Evolutionary conservation across 1,140 invertebrate genomes (phyloP), one percentile per base, ranked within the genome.

Genomic region (Lasaia peninsularis): DNA sequence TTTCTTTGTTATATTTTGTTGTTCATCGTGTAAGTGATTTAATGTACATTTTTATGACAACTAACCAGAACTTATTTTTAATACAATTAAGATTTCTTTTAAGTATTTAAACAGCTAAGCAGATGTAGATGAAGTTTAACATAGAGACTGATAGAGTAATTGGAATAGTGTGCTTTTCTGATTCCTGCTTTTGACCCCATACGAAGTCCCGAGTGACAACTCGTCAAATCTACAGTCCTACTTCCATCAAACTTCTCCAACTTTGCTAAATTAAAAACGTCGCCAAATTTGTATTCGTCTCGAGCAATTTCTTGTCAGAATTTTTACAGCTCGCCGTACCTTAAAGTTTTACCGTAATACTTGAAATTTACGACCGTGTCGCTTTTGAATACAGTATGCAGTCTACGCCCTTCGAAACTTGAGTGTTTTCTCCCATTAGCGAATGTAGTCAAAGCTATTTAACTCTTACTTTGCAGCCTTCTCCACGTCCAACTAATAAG

Each of bases 381-480:
- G 58, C 40, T 57, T 60, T 60, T 58, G 57, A 67, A 63, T 63
- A 66, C 55, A 55, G 65, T 37, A 60, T 55, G 49, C 54, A 62
- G 63, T 37, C 52, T 61, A 62, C 65, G 52, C 55, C 64, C 57
- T 63, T 52, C 63, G 59, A 57, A 55, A 57, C 56, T 52, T 52
- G 62, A 67, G 65, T 67, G 65, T 67, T 67, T 63, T 67, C 65
- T 61, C 63, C 65, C 65, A 67, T 63, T 67, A 67, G 58, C 58
- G 49, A 58, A 63, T 63, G 65, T 63, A 62, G 58, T 57, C 56
- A 52, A 54, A 62, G 63, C 55, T 57, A 66, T 66, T 62, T 52
- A 32, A 32, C 31, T 52, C 50, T 32, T 40, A 37, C 18, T 55
- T 34, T 34, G 31, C 35, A 31, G 34, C 37, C 34, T 40, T 40